Conservation (phyloP, 53 echinoderm and acorn worm species). For the Astropecten irregularis region DNA sequence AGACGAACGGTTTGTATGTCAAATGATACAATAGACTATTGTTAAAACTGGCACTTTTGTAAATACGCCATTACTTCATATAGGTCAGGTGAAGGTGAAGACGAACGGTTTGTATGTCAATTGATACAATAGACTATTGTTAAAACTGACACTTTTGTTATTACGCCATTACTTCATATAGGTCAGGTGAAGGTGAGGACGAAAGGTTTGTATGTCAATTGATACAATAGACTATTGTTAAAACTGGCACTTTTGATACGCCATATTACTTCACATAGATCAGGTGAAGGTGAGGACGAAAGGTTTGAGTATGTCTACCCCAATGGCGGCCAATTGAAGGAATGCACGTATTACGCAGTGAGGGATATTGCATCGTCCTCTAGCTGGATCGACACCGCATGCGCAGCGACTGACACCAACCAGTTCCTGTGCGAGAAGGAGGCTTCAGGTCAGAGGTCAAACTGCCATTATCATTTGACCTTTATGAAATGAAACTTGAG, state of each 20-base stretch:
- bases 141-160: too few relatives aligned
- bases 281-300: background rate
- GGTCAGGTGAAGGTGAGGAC: background rate
- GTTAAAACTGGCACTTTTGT: too few relatives aligned
- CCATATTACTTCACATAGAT: too few relatives aligned
- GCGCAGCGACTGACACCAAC: constrained; percentile 14
- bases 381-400: constrained; percentile 74
- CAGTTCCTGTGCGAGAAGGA: constrained; percentile 70
- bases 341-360: constrained; percentile 54
- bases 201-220: too few relatives aligned
- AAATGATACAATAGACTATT: too few relatives aligned
- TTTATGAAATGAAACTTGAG: background rate
- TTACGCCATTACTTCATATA: too few relatives aligned
- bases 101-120: too few relatives aligned
- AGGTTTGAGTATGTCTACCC: constrained; percentile 57
- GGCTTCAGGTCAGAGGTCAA: background rate
- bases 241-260: too few relatives aligned
- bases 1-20: too few relatives aligned
- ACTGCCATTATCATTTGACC: background rate
- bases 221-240: too few relatives aligned
- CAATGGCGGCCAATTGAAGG: constrained; percentile 66
- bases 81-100: background rate
- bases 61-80: too few relatives aligned
- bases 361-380: constrained; percentile 41
- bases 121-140: too few relatives aligned